Conservation (phyloP, 35 echinoderm and acorn worm genomes). For the Chiridota heheva region DNA sequence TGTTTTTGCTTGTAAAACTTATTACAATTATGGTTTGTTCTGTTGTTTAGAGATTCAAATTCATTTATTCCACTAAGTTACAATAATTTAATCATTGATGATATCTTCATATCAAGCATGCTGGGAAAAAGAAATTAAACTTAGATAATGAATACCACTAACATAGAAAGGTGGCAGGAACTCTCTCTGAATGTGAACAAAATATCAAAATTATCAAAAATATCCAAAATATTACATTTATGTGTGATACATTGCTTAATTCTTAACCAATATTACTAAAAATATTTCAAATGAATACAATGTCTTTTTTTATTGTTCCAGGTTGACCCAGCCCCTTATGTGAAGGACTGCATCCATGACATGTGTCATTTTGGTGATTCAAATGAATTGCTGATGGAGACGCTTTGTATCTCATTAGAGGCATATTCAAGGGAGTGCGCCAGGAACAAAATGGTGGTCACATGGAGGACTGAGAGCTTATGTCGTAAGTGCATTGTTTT, state of each 20-base stretch:
- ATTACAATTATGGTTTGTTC: not conserved
- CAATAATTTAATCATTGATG: no score
- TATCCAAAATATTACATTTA: no score
- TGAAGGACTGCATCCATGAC: slow-evolving; percentile 67
- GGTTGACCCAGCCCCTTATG: slow-evolving; percentile 47
- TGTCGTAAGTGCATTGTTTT: slow-evolving; percentile 71
- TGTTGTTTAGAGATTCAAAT: not conserved
- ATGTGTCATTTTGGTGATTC: slow-evolving; percentile 67
- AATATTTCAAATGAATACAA: not conserved
- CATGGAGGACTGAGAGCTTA: slow-evolving; percentile 64
- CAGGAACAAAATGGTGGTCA: slow-evolving; percentile 22
- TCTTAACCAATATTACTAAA: not conserved
- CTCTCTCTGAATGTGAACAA: no score
- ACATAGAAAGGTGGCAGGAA: no score
- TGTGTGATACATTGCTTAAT: not conserved
- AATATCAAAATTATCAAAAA: no score
- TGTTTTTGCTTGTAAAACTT: no score
- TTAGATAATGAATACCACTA: no score
- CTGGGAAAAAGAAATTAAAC: no score
- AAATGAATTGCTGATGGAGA: slow-evolving; percentile 57
- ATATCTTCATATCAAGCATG: no score
- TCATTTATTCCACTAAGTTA: no score
- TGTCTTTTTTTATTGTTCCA: not conserved
- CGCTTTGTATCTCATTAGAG: slow-evolving; percentile 59
- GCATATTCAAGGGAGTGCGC: slow-evolving; percentile 72